Base-by-base conservation (phyloP, 2,888 invertebrate genomes). In the Myathropa florea region DNA sequence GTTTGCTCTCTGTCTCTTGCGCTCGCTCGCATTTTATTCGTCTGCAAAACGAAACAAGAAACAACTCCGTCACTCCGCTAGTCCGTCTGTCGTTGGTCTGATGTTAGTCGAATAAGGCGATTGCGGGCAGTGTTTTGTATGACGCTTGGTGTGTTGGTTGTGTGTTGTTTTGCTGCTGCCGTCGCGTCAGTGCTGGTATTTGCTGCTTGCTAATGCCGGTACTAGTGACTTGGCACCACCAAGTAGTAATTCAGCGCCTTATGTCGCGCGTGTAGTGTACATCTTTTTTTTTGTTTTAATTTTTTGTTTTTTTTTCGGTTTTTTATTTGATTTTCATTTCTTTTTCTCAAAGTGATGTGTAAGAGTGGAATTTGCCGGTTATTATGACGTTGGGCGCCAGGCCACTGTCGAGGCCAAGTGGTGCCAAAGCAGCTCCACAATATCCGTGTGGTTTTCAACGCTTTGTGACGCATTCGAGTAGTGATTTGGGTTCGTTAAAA, bases 71-170 rank as follows among this genome's bases (percentile, higher is more conserved):
- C 46, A 57, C 59, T 39, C 24, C 26, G 53, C 78, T 46, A 21
- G 46, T 46, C 18, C 46, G 46, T 46, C 18, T 18, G 46, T 46
- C 46, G 18, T n/a, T 18, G 46, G 46, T 75, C 72, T 55, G 75
- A 57, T 75, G 78, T 46, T 79, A 72, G 85, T 86, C 75, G 82
- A 65, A 18, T 39, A 78, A 65, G 82, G 46, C 61, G 70, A 61
- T 71, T 70, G 73, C 78, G 61, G 57, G 73, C 83, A 86, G 86
- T 86, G 83, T 78, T 86, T 86, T 83, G 79, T 86, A 83, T 86
- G 86, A 86, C 86, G 86, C 86, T 86, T 86, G 83, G 86, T 83
- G 70, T 79, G 83, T 86, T 86, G 83, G 86, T 86, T 86, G 86
- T 86, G 85, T 82, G 73, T 75, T 83, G 70, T 79, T 75, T 83